Evolutionary conservation across 1,140 invertebrate genomes (phyloP).

Genomic region (Pachyrhynchus sulphureomaculatus): DNA sequence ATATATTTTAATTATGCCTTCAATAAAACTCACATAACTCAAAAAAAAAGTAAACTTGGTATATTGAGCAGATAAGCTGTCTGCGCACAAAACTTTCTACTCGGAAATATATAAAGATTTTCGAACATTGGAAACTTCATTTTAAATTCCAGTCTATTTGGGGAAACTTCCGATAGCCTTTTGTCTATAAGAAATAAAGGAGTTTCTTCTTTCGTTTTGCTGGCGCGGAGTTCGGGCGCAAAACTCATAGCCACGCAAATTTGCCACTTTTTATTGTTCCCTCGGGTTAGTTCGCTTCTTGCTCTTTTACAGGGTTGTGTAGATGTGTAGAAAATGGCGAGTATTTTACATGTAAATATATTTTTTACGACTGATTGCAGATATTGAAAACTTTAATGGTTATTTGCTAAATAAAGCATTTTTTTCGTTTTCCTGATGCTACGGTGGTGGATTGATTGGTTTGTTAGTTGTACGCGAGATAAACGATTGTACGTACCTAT

Average conservation of each 20-base stretch:
- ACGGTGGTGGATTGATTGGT: no score
- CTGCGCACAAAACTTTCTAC: conserved; percentile 16
- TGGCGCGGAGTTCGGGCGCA: conserved; percentile 1
- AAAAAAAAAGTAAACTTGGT: neutral
- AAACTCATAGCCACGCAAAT: conserved; percentile 22
- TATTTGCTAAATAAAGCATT: no score
- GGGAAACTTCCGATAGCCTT: conserved; percentile 41
- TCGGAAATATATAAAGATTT: conserved; percentile 16
- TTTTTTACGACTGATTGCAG: no score
- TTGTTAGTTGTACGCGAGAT: no score
- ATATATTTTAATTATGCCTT: no score
- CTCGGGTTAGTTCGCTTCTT: neutral
- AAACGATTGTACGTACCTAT: no score
- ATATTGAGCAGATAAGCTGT: conserved; percentile 4
- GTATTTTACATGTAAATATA: no score
- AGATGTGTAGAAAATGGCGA: no score
- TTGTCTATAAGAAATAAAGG: conserved; percentile 41
- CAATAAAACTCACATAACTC: no score
- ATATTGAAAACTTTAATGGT: no score
- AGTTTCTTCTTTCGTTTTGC: conserved; percentile 26
- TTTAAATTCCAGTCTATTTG: conserved; percentile 43
- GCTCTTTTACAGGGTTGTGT: no score
- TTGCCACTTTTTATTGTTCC: conserved; percentile 16
- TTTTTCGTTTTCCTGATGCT: no score
- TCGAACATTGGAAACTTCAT: conserved; percentile 36